Percentiles rank a stretch among this genome's conserved stretches.
Evolutionary conservation across 2,113 vertebrate genomes (phyloP).

Genomic region (Mionectes macconnelli): DNA sequence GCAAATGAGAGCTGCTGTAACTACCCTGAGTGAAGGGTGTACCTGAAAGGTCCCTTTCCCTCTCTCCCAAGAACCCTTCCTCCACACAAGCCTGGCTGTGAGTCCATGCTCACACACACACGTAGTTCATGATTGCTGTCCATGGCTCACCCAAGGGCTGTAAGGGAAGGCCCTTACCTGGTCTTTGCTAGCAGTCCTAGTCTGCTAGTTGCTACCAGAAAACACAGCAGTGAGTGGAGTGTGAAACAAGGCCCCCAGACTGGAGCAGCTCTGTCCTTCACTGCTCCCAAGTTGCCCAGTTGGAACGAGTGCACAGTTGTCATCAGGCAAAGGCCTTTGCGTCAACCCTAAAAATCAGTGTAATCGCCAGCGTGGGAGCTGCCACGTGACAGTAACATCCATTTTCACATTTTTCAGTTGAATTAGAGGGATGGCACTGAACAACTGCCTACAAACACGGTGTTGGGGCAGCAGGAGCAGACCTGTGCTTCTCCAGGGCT

Average conservation of each 20-base stretch:
- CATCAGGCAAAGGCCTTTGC: not conserved
- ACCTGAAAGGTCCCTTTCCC: not conserved
- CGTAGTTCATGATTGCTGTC: not conserved
- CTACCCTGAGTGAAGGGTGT: fast-evolving
- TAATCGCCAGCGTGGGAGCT: not conserved
- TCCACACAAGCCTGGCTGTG: not conserved
- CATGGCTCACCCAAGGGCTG: fast-evolving
- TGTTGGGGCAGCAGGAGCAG: not conserved
- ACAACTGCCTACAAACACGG: fast-evolving
- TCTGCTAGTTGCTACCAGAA: not conserved
- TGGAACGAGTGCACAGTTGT: not conserved
- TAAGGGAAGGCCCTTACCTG: not conserved
- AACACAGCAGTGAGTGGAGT: too few relatives aligned
- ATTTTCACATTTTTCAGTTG: not conserved
- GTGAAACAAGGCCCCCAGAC: not conserved
- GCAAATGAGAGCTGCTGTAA: not conserved
- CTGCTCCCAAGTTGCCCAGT: not conserved
- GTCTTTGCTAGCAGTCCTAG: fast-evolving
- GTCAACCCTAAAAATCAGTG: not conserved
- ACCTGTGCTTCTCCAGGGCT: not conserved
- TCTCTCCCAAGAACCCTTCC: not conserved
- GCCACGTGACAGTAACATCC: not conserved
- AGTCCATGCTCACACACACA: not conserved
- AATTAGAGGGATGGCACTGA: not conserved
- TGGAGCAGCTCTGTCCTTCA: not conserved